phyloP scores from a whole-genome alignment of 2,888 invertebrate genomes.

The Quadroppia sp. region DNA sequence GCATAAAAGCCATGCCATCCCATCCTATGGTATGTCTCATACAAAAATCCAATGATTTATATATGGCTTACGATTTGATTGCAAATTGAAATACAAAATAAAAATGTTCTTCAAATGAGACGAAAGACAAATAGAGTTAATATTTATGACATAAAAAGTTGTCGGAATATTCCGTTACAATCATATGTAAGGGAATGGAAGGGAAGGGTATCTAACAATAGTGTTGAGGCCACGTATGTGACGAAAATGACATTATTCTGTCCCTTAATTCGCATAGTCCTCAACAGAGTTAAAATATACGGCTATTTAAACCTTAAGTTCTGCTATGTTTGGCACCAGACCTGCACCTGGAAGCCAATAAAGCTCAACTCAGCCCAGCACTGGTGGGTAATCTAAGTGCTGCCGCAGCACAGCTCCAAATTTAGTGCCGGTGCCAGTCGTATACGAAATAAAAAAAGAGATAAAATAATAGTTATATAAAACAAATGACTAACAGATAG shows the following conservation, averaged over 20 bases:
- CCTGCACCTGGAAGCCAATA: constrained; percentile 1
- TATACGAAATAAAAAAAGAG: neutral
- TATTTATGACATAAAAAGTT: too few species aligned
- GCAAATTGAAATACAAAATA: too few species aligned
- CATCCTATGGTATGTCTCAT: neutral
- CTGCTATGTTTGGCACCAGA: neutral
- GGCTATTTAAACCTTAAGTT: neutral
- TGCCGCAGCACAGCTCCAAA: neutral
- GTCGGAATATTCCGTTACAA: too few species aligned
- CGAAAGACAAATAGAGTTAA: too few species aligned
- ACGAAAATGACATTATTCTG: neutral
- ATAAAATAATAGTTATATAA: neutral
- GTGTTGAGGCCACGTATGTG: too few species aligned
- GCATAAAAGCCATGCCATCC: neutral
- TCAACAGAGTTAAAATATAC: neutral
- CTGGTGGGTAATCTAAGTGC: neutral
- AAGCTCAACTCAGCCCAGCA: neutral
- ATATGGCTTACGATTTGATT: too few species aligned
- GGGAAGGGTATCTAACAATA: too few species aligned
- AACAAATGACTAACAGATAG: constrained; percentile 10
- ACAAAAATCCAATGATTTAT: neutral
- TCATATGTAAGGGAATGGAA: too few species aligned
- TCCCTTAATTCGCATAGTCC: neutral
- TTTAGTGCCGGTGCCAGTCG: neutral
- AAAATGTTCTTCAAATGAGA: too few species aligned